These are phyloP conservation scores for Phocoena phocoena DNA, from an alignment of 2,113 vertebrate genomes.

Conservation along the genomic window DNA sequence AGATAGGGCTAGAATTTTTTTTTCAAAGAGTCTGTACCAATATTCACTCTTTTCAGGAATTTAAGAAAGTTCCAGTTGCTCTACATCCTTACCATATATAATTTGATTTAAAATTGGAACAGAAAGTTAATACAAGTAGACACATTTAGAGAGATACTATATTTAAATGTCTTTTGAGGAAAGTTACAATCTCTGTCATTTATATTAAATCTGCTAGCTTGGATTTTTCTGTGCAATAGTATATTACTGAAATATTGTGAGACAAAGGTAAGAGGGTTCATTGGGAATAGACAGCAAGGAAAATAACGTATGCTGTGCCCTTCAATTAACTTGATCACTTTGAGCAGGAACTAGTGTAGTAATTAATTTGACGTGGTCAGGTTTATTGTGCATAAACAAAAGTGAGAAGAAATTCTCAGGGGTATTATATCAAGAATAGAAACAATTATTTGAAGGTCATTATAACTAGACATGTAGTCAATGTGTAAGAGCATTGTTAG, in stretches of 20 bases:
- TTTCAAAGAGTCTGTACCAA: not conserved
- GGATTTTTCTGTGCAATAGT: not conserved
- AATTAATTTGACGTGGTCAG: conserved; percentile 45
- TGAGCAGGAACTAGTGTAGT: not conserved
- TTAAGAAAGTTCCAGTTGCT: not conserved
- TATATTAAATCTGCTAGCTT: not conserved
- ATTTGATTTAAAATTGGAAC: not conserved
- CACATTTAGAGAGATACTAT: not conserved
- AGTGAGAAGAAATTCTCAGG: not conserved
- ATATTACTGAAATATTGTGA: not conserved
- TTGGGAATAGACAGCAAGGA: not conserved
- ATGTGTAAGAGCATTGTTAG: not conserved
- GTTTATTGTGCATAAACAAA: conserved; percentile 54
- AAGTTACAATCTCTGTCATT: not conserved
- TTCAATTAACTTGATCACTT: conserved; percentile 45
- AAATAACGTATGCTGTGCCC: not conserved
- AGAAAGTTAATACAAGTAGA: not conserved
- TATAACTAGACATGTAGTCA: not conserved
- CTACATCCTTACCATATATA: not conserved
- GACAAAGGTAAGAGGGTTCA: not conserved
- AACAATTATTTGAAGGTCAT: conserved; percentile 43
- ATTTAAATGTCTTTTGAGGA: not conserved
- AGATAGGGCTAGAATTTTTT: not conserved
- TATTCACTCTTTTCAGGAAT: not conserved
- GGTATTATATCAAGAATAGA: not conserved